Evolutionary conservation across 2,888 invertebrate species (phyloP).

Genomic region (Agrotis segetum): DNA sequence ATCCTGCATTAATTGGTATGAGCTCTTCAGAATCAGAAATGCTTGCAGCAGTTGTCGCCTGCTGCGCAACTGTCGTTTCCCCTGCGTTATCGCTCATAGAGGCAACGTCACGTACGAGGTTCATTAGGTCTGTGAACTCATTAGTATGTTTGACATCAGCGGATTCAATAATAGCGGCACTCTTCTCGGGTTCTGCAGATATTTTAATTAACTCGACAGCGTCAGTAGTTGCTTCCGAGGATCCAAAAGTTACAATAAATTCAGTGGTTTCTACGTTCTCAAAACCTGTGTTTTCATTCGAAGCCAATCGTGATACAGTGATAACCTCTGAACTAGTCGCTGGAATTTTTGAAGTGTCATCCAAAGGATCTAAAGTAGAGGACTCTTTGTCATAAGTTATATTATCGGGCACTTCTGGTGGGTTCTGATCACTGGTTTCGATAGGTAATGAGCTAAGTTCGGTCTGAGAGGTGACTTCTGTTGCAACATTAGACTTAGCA

Average conservation of each 20-base stretch:
- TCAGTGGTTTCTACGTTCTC: conserved; percentile 85
- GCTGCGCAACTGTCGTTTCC: conserved; percentile 62
- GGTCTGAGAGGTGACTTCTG: conserved; percentile 84
- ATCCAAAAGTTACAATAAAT: conserved; percentile 79
- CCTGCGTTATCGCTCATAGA: conserved; percentile 85
- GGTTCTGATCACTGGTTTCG: conserved; percentile 87
- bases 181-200: conserved; percentile 76
- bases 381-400: conserved; percentile 71
- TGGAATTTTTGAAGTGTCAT: conserved; percentile 70
- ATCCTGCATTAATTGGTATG: conserved; percentile 85
- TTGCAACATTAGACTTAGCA: conserved; percentile 77
- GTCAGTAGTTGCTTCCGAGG: conserved; percentile 83
- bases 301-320: conserved; percentile 71
- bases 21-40: conserved; percentile 86
- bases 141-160: conserved; percentile 75
- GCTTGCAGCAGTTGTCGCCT: conserved; percentile 68
- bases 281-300: conserved; percentile 71
- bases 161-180: conserved; percentile 79
- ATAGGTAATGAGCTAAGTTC: conserved; percentile 86
- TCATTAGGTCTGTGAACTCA: conserved; percentile 83
- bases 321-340: conserved; percentile 74
- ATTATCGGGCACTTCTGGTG: conserved; percentile 79
- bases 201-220: conserved; percentile 84
- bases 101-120: conserved; percentile 87
- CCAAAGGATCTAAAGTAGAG: conserved; percentile 72